Evolutionary conservation across 2,888 invertebrate genomes (phyloP).

Genomic region (Xylota sylvarum): DNA sequence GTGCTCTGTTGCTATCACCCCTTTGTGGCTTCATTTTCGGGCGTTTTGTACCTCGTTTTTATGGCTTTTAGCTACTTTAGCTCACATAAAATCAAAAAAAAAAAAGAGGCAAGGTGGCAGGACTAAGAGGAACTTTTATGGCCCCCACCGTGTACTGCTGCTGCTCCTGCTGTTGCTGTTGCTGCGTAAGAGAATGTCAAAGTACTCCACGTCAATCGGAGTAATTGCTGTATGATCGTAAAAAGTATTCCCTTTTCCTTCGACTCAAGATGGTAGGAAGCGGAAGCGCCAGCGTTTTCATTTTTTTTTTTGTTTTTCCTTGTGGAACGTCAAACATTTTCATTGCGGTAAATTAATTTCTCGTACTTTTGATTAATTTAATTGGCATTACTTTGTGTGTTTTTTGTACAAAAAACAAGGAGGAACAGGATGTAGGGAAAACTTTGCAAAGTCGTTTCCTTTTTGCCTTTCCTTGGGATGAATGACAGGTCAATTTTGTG

Average conservation of each 20-base stretch:
- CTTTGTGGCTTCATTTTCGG: constrained; percentile 42
- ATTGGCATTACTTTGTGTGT: constrained; percentile 32
- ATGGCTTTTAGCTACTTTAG: constrained; percentile 26
- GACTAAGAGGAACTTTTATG: background rate
- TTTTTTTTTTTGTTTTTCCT: background rate
- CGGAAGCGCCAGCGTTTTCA: background rate
- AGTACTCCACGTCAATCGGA: constrained; percentile 3
- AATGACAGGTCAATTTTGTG: constrained; percentile 18
- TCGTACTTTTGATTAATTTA: constrained; percentile 40
- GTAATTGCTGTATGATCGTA: constrained; percentile 35
- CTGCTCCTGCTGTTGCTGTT: too few relatives aligned
- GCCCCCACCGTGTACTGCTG: background rate
- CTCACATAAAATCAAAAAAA: background rate
- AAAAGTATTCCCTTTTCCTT: background rate
- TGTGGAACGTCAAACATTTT: constrained; percentile 34
- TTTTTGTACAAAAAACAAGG: background rate
- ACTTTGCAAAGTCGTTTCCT: background rate
- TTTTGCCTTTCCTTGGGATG: background rate
- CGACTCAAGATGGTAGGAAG: background rate
- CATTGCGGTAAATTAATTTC: constrained; percentile 48
- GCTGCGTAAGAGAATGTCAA: constrained; percentile 30
- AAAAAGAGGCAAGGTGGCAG: background rate
- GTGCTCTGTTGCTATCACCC: background rate
- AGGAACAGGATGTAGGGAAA: background rate
- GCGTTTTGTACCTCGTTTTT: constrained; percentile 28